Evolutionary conservation across 2,113 vertebrate genomes (phyloP).

Genomic region (Dipodomys merriami): DNA sequence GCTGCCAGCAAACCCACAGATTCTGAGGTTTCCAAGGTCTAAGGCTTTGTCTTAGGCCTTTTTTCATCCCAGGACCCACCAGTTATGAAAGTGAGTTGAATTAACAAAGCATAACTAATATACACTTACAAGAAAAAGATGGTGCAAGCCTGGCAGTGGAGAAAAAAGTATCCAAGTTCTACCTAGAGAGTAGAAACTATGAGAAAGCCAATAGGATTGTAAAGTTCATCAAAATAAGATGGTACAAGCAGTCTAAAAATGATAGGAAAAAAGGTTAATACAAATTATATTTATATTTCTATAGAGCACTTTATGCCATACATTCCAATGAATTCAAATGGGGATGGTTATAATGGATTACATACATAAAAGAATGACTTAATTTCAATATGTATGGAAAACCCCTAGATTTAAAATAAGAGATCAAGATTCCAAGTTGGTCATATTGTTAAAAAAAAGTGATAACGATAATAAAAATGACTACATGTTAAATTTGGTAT

Average conservation of each 20-base stretch:
- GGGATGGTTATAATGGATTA: background rate
- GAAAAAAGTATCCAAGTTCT: background rate
- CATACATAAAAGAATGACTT: background rate
- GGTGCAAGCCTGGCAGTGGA: background rate
- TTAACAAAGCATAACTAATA: slow-evolving; percentile 23
- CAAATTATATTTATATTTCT: background rate
- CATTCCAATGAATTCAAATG: background rate
- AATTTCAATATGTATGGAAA: background rate
- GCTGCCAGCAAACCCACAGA: background rate
- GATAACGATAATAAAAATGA: background rate
- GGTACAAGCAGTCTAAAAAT: background rate
- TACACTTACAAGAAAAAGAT: background rate
- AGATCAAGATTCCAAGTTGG: background rate
- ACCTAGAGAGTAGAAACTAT: background rate
- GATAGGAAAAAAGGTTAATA: background rate
- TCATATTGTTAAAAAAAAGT: background rate
- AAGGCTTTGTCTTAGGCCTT: background rate
- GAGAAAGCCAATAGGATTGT: background rate
- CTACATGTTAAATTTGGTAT: slow-evolving; percentile 43
- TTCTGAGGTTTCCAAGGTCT: background rate
- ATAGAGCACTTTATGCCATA: background rate
- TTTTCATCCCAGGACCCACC: background rate
- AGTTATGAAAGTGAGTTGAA: background rate
- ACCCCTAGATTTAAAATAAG: background rate
- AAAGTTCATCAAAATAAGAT: background rate